Evolutionary conservation across 2,797 vertebrate genomes (phyloP).

Genomic region (Lepus oiostolus): DNA sequence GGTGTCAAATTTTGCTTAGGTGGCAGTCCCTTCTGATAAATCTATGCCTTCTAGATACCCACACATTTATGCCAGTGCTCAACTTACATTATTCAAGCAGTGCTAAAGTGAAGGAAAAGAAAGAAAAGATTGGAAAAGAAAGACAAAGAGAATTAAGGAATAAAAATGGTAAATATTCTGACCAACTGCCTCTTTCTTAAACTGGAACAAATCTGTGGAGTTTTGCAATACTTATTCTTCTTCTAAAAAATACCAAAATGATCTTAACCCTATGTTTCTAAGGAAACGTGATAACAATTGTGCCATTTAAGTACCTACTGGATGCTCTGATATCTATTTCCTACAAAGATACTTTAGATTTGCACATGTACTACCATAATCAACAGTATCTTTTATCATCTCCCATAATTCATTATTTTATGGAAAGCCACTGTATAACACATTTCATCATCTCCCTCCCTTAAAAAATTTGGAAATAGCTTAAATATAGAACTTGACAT

Average conservation of each 20-base stretch:
- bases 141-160: neutral
- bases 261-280: neutral
- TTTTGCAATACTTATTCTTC: neutral
- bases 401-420: neutral
- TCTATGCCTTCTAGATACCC: constrained; percentile 74
- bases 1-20: constrained; percentile 82
- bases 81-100: constrained; percentile 82
- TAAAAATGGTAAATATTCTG: neutral
- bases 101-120: neutral
- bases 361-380: neutral
- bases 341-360: neutral
- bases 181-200: neutral
- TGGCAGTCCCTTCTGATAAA: constrained; percentile 83
- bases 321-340: neutral
- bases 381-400: neutral
- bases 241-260: constrained; percentile 25
- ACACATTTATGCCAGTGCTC: constrained; percentile 76
- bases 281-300: neutral
- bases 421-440: neutral
- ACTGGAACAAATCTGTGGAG: neutral
- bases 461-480: neutral
- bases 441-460: neutral
- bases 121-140: neutral
- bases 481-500: constrained; percentile 15
- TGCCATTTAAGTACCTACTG: neutral